These are phyloP conservation scores for Hypena proboscidalis DNA, from an alignment of 2,888 invertebrate genomes.

Conservation along the genomic window DNA sequence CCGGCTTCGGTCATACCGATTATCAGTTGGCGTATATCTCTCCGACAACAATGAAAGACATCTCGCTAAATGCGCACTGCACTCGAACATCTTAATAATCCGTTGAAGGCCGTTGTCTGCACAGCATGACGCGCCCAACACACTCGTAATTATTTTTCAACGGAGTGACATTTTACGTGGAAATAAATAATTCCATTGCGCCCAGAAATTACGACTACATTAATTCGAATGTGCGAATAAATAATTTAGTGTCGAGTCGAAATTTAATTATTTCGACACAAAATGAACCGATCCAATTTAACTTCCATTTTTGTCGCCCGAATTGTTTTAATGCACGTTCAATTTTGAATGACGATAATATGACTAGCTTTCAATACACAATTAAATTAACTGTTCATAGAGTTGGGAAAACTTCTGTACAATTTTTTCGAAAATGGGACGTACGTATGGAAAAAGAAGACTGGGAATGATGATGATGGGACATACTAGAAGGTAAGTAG, in stretches of 20 bases:
- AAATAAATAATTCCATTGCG: constrained; percentile 56
- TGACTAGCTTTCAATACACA: constrained; percentile 38
- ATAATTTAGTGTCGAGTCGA: constrained; percentile 45
- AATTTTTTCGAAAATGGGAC: too few relatives aligned
- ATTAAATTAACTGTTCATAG: constrained; percentile 48
- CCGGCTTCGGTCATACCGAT: constrained; percentile 63
- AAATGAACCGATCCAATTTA: constrained; percentile 40
- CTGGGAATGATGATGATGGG: too few relatives aligned
- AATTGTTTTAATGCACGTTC: constrained; percentile 34
- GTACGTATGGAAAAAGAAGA: too few relatives aligned
- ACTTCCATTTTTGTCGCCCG: constrained; percentile 39
- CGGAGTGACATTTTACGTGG: constrained; percentile 71
- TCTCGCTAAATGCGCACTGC: constrained; percentile 63
- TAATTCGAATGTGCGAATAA: constrained; percentile 56
- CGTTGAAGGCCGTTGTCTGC: constrained; percentile 73
- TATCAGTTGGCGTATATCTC: constrained; percentile 74
- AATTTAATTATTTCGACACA: constrained; percentile 47
- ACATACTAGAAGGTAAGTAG: too few relatives aligned
- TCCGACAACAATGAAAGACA: constrained; percentile 68
- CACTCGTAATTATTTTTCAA: constrained; percentile 76
- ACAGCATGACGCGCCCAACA: constrained; percentile 76
- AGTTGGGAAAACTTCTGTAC: too few relatives aligned
- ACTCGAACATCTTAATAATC: constrained; percentile 79
- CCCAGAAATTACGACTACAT: constrained; percentile 57
- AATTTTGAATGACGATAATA: constrained; percentile 30